phyloP scores from a whole-genome alignment of 2,797 vertebrate genomes.

The Syngnathus rostellatus region DNA sequence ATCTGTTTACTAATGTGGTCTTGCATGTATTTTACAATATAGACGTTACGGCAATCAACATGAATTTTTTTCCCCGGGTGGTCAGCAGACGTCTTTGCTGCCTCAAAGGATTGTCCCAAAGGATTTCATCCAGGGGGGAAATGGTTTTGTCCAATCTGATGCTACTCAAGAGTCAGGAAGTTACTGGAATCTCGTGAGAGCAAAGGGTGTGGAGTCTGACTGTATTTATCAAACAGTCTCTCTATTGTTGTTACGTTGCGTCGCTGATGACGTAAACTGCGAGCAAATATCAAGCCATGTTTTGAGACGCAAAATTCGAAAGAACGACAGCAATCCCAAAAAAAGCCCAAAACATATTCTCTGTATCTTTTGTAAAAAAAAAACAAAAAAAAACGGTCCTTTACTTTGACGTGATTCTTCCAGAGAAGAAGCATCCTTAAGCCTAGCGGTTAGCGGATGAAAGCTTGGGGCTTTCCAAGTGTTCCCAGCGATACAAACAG shows the following conservation, averaged over 20 bases:
- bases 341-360: too few relatives aligned
- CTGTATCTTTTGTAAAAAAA: too few relatives aligned
- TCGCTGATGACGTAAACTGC: too few relatives aligned
- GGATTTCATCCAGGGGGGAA: constrained; percentile 45
- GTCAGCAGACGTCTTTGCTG: constrained; percentile 11
- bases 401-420: constrained; percentile 6
- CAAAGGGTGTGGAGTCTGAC: constrained; percentile 32
- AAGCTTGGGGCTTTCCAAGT: constrained; percentile 50
- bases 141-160: constrained; percentile 55
- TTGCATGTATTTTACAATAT: neutral
- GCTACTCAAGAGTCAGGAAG: constrained; percentile 56
- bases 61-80: constrained; percentile 22
- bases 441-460: constrained; percentile 37
- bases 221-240: neutral
- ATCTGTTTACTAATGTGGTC: constrained; percentile 11
- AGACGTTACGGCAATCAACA: neutral
- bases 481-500: constrained; percentile 43
- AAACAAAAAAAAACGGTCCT: too few relatives aligned
- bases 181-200: constrained; percentile 31
- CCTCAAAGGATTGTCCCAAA: constrained; percentile 27
- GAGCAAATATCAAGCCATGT: too few relatives aligned
- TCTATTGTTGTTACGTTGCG: neutral
- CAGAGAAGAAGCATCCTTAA: constrained; percentile 18
- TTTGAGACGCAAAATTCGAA: too few relatives aligned
- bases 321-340: too few relatives aligned